These are phyloP conservation scores for Sylvia borin DNA, from an alignment of 2,797 vertebrate genomes.

Conservation along the genomic window DNA sequence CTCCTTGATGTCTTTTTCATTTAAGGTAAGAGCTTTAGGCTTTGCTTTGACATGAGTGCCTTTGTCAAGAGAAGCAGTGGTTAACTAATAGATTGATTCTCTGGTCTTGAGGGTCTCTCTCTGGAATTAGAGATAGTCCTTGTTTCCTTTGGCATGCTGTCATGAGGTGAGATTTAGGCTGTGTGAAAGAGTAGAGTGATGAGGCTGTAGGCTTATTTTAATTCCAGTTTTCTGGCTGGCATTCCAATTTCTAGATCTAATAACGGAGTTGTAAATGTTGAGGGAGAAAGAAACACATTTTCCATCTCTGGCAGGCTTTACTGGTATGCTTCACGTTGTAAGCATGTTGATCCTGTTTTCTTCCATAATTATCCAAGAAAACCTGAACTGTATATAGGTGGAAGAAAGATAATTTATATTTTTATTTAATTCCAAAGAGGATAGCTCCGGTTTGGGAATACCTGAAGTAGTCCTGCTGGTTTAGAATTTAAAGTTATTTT, in stretches of 20 bases:
- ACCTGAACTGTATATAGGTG: neutral
- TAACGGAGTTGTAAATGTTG: neutral
- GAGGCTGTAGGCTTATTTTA: slow-evolving; percentile 1
- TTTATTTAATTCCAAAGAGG: neutral
- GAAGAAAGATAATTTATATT: neutral
- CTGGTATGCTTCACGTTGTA: neutral
- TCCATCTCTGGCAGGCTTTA: neutral
- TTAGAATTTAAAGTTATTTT: neutral
- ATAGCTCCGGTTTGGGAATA: neutral
- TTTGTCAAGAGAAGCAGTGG: neutral
- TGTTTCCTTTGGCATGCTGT: neutral
- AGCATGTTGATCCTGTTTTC: neutral
- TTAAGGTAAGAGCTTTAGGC: neutral
- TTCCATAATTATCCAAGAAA: neutral
- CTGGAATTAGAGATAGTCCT: neutral
- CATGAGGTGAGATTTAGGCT: neutral
- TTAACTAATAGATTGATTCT: neutral
- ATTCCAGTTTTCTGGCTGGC: slow-evolving; percentile 24
- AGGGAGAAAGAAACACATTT: neutral
- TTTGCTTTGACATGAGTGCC: neutral
- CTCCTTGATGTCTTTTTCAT: neutral
- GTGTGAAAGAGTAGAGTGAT: neutral
- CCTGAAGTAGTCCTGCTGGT: rapidly evolving
- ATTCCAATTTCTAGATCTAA: slow-evolving; percentile 23
- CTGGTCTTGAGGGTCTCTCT: neutral